phyloP scores from a whole-genome alignment of 2,113 vertebrate genomes.

The Pituophis catenifer region DNA sequence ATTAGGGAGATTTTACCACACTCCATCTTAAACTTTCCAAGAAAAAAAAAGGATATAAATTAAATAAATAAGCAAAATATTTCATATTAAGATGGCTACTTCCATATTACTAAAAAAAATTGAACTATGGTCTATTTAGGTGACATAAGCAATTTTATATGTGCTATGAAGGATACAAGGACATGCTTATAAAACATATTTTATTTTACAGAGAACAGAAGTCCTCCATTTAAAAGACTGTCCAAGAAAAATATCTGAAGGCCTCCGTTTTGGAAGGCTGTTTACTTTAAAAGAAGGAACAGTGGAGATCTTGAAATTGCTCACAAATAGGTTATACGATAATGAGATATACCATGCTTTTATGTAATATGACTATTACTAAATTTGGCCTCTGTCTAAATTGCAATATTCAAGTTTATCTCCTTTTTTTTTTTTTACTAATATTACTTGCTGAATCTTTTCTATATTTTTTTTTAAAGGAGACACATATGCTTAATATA shows the following conservation, averaged over 20 bases:
- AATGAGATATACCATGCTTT: neutral
- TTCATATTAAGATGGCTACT: neutral
- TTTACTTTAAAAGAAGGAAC: neutral
- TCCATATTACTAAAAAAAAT: neutral
- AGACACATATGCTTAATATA: neutral
- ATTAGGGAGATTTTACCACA: neutral
- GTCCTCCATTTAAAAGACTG: neutral
- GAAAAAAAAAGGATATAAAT: neutral
- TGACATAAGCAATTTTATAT: neutral
- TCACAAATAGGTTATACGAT: neutral
- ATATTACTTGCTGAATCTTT: neutral
- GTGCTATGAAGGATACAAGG: neutral
- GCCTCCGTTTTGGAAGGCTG: neutral
- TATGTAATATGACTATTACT: neutral
- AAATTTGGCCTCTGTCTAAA: neutral
- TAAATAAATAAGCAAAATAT: neutral
- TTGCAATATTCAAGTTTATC: neutral
- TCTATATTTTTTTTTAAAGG: neutral
- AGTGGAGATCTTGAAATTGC: neutral
- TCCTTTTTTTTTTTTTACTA: neutral
- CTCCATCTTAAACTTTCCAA: neutral
- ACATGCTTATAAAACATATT: neutral
- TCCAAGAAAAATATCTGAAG: neutral
- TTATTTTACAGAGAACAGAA: neutral
- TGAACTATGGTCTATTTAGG: neutral